These are phyloP conservation scores for Odontophorus gujanensis DNA, from an alignment of 2,113 vertebrate species.

Conservation along the genomic window DNA sequence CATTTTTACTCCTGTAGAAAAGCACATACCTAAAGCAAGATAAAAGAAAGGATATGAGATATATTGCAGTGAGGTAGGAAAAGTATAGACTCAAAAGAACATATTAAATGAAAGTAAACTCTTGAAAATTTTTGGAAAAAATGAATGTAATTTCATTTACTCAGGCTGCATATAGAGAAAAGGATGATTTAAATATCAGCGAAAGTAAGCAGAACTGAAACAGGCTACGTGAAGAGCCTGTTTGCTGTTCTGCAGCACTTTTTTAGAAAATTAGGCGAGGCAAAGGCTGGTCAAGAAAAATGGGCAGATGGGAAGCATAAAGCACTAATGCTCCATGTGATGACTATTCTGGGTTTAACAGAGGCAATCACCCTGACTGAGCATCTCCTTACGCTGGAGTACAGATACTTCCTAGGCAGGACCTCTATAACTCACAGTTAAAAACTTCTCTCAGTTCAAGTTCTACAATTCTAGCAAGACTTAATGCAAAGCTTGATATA, in stretches of 20 bases:
- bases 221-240: not conserved
- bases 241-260: not conserved
- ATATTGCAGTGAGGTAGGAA: not conserved
- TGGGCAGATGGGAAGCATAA: not conserved
- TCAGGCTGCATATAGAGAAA: not conserved
- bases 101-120: not conserved
- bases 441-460: not conserved
- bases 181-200: not conserved
- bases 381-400: not conserved
- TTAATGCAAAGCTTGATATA: not conserved
- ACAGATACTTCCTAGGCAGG: not conserved
- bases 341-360: not conserved
- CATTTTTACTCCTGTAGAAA: not conserved
- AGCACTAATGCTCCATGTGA: fast-evolving
- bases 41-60: not conserved
- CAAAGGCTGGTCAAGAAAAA: not conserved
- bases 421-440: not conserved
- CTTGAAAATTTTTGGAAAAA: not conserved
- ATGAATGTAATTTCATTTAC: not conserved
- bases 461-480: not conserved
- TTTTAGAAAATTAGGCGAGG: not conserved
- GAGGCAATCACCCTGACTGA: not conserved
- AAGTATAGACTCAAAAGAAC: not conserved
- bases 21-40: not conserved
- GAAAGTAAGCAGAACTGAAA: not conserved